Base-by-base conservation (phyloP, 1,140 invertebrate genomes). In the Bactericera cockerelli region DNA sequence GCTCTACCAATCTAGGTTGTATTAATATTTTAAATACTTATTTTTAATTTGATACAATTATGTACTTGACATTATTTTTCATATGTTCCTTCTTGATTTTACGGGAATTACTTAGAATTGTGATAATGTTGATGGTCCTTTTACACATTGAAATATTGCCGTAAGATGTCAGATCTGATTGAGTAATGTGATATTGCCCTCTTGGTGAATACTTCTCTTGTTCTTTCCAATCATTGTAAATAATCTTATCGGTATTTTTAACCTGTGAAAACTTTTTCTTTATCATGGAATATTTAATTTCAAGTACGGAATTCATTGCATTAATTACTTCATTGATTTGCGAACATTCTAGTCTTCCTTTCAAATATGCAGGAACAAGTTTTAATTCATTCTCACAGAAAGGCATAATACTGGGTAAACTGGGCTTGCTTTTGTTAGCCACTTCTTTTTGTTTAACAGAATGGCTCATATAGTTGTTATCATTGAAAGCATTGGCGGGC, bases 281-380 rank as follows among this genome's bases (percentile, higher is more conserved):
- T 16, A 49, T 49, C 22, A 49, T 16, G n/a, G 42, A 49, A 49
- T 49, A 49, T 49, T 49, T 49, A 4, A 49, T 19, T 16, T 49
- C 42, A 3, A 49, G 22, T 22, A 49, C 42, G n/a, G 42, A 19
- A 22, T 49, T 49, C n/a, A 49, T 49, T 16, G 42, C 4, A 22
- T 49, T n/a, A 4, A 49, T 49, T 16, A 49, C 42, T 22, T 49
- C 42, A 49, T 49, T 49, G 42, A 49, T 49, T 22, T 49, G 42
- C 8, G n/a, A 16, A 49, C 42, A 49, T 4, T 6, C 19, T 8
- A 49, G 42, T 19, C 42, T 16, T 16, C 42, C 42, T 49, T 49
- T 49, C n/a, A 49, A 22, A 22, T 49, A 49, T 49, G 42, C 42
- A 49, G 42, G 42, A 49, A 49, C 42, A 19, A 19, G 42, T 49